phyloP scores from a whole-genome alignment of 2,888 invertebrate genomes.

The Phengaris arion region DNA sequence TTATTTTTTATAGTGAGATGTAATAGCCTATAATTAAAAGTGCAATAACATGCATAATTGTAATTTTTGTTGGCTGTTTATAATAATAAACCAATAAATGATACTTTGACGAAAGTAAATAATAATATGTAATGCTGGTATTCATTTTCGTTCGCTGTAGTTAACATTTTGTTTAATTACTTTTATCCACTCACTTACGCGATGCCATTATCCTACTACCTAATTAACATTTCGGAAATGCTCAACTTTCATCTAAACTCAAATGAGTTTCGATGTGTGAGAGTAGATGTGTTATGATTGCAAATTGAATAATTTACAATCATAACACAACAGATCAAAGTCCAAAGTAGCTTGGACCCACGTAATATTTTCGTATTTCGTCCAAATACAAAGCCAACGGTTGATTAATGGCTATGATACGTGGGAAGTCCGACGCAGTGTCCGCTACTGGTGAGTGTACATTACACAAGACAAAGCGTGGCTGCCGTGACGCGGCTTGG shows the following conservation, averaged over 20 bases:
- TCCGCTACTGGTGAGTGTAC: slow-evolving; percentile 38
- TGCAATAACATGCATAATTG: too few relatives aligned
- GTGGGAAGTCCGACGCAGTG: slow-evolving; percentile 37
- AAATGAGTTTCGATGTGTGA: too few relatives aligned
- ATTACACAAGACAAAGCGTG: slow-evolving; percentile 43
- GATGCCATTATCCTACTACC: too few relatives aligned
- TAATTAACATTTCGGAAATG: not conserved
- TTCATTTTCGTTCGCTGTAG: too few relatives aligned
- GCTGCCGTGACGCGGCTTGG: slow-evolving; percentile 33
- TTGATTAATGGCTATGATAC: slow-evolving; percentile 33
- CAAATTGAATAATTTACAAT: too few relatives aligned
- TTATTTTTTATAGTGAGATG: too few relatives aligned
- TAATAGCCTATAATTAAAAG: too few relatives aligned
- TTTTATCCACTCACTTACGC: not conserved
- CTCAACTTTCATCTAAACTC: too few relatives aligned
- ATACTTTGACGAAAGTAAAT: too few relatives aligned
- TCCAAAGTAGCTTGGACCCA: not conserved
- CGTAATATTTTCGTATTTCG: slow-evolving; percentile 13
- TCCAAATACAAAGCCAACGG: slow-evolving; percentile 20
- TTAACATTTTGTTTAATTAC: not conserved
- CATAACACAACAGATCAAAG: not conserved
- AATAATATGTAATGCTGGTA: not conserved
- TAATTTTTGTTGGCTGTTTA: too few relatives aligned
- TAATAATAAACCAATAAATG: too few relatives aligned
- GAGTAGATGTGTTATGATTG: too few relatives aligned